Base-by-base conservation (phyloP, 1,140 invertebrate species). In the Procambarus virginalis region DNA sequence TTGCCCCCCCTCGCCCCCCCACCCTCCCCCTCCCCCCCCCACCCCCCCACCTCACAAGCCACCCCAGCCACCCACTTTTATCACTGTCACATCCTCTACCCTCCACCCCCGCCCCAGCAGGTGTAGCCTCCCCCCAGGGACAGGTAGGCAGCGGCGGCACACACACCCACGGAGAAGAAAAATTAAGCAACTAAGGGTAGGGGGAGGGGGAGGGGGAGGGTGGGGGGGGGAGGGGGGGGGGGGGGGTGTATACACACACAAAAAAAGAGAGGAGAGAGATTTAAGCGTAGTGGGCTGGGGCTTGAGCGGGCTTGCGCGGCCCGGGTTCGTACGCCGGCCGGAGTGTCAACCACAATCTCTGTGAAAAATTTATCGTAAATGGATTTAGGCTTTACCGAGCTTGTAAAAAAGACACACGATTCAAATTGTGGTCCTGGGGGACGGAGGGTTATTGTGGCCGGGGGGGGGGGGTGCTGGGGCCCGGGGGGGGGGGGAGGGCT, bases 331-430 rank as follows among this genome's bases (percentile, higher is more conserved):
- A 80, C 48, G 48, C 78, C n/a, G 9, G 48, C 10, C 14, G 5
- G 22, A 70, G 81, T 84, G 81, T 84, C 81, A 84, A 70, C 81
- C 60, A 70, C 81, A 85, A 85, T 85, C 84, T 85, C n/a, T 20
- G 70, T 85, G 84, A 85, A 85, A 85, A 85, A 85, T 85, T 85
- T 85, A 85, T 85, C 84, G 84, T 76, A 76, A 85, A 77, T 85
- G 84, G 84, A 77, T 85, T 85, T 85, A 85, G 84, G 84, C 84
- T 85, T 85, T 85, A n/a, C 70, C 84, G 84, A 77, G 84, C 84
- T 85, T 85, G 77, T 85, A 85, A 85, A 85, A 85, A 85, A 85
- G 84, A 85, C 73, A 77, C 49, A 85, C 84, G 84, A 85, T 85
- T 76, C 48, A 85, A 76, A 75, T 75, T 85, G 84, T 77, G n/a